Conservation (phyloP, 2,888 invertebrate species). For the Chrysolina haemoptera region DNA sequence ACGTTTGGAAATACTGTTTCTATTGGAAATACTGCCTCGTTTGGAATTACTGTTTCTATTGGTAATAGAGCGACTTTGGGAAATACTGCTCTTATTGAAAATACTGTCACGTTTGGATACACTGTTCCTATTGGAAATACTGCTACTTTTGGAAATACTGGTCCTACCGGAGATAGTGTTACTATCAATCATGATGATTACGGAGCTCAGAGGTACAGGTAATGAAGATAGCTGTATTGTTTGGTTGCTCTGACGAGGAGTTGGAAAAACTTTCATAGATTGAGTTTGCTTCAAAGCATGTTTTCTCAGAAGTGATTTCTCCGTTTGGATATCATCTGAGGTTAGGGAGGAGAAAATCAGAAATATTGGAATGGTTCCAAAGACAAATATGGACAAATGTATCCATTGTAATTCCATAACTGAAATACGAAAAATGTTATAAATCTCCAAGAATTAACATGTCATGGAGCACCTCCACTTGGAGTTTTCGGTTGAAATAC, state of each 20-base stretch:
- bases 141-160: slow-evolving; percentile 53
- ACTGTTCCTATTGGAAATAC: slow-evolving; percentile 37
- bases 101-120: slow-evolving; percentile 55
- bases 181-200: slow-evolving; percentile 3
- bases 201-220: slow-evolving; percentile 46
- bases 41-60: slow-evolving; percentile 57
- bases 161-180: slow-evolving; percentile 43
- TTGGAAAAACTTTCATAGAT: slow-evolving; percentile 26
- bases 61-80: slow-evolving; percentile 49
- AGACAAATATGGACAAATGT: slow-evolving; percentile 66
- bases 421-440: slow-evolving; percentile 51
- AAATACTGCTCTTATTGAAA: slow-evolving; percentile 54
- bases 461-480: no score
- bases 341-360: slow-evolving; percentile 65
- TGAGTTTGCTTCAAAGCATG: slow-evolving; percentile 55
- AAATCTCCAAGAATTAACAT: no score
- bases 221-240: slow-evolving; percentile 61
- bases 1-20: slow-evolving; percentile 57
- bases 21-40: slow-evolving; percentile 43
- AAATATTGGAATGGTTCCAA: slow-evolving; percentile 63
- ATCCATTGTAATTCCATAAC: slow-evolving; percentile 69
- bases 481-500: no score
- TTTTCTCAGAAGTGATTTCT: slow-evolving; percentile 60
- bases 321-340: slow-evolving; percentile 61
- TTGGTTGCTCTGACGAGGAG: slow-evolving; percentile 48